These are phyloP conservation scores for Rousettus madagascariensis DNA, from an alignment of 2,797 vertebrate species.

Conservation along the genomic window DNA sequence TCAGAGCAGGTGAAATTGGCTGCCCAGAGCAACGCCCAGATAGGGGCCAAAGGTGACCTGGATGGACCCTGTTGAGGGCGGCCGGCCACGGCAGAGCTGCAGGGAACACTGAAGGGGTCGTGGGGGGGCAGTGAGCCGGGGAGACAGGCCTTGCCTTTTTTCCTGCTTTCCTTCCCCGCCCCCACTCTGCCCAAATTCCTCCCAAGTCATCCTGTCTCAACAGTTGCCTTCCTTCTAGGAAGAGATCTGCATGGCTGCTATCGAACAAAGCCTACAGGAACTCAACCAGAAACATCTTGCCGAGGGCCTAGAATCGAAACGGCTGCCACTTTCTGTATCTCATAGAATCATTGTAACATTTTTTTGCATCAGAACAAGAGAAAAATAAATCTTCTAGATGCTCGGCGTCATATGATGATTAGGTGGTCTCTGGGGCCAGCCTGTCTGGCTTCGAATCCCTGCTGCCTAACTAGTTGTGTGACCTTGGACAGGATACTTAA, in stretches of 20 bases:
- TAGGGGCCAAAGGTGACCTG: not conserved
- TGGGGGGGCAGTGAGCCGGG: not conserved
- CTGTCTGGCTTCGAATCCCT: not conserved
- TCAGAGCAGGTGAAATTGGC: not conserved
- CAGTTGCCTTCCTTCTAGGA: not conserved
- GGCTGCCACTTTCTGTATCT: not conserved
- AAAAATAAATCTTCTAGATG: not conserved
- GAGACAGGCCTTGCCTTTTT: not conserved
- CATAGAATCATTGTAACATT: not conserved
- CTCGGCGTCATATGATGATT: not conserved
- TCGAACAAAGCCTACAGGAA: constrained; percentile 31
- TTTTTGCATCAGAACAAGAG: not conserved
- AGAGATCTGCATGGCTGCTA: not conserved
- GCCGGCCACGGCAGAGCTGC: not conserved
- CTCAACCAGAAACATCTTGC: not conserved
- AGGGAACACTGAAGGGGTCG: not conserved
- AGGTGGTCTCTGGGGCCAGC: not conserved
- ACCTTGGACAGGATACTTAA: not conserved
- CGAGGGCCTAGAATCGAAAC: not conserved
- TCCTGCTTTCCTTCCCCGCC: not conserved
- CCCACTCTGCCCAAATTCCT: not conserved
- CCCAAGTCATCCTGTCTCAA: not conserved
- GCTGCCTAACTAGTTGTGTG: not conserved
- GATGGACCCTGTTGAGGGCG: not conserved
- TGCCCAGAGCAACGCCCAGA: not conserved